Evolutionary conservation across 2,797 vertebrate species (phyloP), one percentile per base, ranked within the genome.

Genomic region (Dicrostonyx torquatus): DNA sequence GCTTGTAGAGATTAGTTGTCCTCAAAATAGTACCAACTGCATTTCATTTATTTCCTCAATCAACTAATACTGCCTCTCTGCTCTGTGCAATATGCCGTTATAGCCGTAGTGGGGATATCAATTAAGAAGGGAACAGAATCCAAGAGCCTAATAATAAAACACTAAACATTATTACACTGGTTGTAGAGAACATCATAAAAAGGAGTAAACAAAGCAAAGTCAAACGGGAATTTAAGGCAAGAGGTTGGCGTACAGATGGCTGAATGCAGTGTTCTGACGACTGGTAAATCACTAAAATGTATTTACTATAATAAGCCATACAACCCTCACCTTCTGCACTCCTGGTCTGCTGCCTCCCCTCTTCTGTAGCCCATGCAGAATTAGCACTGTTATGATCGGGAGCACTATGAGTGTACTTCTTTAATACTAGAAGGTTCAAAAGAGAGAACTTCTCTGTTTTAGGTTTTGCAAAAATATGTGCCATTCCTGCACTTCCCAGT

Each of bases 41-140:
- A 70, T 85, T 96, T 94, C 92, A 94, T 72, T 94, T 96, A 94
- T 95, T 94, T 96, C 66, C 68, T 78, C 48, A 88, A 6, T 89
- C 64, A 93, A 2, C 64, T 50, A 64, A 55, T 68, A 77, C 48
- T 72, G 68, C 76, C 73, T 90, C 34, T 66, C 5, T 58, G 58
- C 48, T 88, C 60, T 75, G 43, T 31, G 18, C 34, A 86, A 85
- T n/a, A 37, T 75, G 43, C 48, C 87, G 29, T 76, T 48, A 68
- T 18, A 73, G 45, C 43, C 68, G n/a, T 20, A 26, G 48, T 68
- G 62, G 73, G 31, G 89, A 78, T 91, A 91, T 75, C 77, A 94
- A 37, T 85, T 76, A 87, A 66, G 20, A 85, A 89, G 48, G 45
- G 82, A 96, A 31, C 60, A 37, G 45, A 90, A n/a, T 73, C 48